These are phyloP conservation scores for Lepidonotus clava DNA, from an alignment of 2,888 invertebrate species.

Conservation along the genomic window DNA sequence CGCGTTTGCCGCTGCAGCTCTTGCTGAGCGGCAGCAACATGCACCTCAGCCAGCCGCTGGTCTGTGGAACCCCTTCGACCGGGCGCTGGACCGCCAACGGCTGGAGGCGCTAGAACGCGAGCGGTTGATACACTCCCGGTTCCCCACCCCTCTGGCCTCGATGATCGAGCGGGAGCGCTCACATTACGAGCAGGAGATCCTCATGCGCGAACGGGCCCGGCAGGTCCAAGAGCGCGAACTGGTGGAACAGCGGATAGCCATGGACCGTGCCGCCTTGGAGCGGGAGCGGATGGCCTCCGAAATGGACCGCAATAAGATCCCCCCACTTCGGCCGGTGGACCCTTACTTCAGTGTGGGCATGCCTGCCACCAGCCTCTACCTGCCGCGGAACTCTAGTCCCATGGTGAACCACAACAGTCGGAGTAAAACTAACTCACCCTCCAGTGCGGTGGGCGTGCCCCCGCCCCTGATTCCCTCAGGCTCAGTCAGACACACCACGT, in stretches of 20 bases:
- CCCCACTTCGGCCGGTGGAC: constrained; percentile 47
- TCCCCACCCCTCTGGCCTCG: constrained; percentile 32
- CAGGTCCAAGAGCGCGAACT: constrained; percentile 34
- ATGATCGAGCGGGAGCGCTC: constrained; percentile 76
- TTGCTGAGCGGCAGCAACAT: constrained; percentile 49
- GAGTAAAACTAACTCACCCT: constrained; percentile 57
- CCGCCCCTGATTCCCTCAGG: constrained; percentile 62
- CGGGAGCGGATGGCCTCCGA: constrained; percentile 47
- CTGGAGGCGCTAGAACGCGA: constrained; percentile 57
- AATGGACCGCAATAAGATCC: constrained; percentile 48
- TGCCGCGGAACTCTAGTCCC: constrained; percentile 36
- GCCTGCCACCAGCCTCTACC: constrained; percentile 46
- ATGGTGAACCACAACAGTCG: constrained; percentile 54
- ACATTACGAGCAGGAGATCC: constrained; percentile 85
- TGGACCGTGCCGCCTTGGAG: constrained; percentile 47
- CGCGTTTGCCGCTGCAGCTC: constrained; percentile 43
- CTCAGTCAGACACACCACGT: constrained; percentile 41
- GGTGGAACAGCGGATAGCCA: constrained; percentile 6
- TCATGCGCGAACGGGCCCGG: constrained; percentile 54
- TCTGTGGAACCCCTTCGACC: constrained; percentile 58
- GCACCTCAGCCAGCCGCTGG: background rate
- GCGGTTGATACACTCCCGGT: constrained; percentile 46
- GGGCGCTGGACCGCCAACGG: constrained; percentile 31
- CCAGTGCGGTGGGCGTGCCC: constrained; percentile 55
- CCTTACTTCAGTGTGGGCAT: constrained; percentile 5